Evolutionary conservation across 2,113 vertebrate genomes (phyloP).

Genomic region (Mirza zaza): DNA sequence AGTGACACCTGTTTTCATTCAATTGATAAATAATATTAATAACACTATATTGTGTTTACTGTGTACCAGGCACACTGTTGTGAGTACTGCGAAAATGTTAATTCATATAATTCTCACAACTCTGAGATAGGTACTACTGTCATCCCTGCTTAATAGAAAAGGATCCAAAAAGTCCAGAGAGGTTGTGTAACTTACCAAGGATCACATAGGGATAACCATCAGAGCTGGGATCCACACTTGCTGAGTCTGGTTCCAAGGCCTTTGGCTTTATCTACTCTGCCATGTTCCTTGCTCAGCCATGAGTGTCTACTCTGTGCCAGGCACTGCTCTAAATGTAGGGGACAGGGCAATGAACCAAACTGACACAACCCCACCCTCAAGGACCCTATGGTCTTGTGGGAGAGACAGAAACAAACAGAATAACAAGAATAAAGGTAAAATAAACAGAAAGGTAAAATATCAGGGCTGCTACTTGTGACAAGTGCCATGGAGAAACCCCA

Average conservation of each 20-base stretch:
- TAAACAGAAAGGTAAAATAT: background rate
- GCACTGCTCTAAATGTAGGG: background rate
- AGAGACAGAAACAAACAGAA: background rate
- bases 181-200: background rate
- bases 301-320: background rate
- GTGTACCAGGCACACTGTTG: background rate
- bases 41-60: background rate
- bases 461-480: background rate
- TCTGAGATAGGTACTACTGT: background rate
- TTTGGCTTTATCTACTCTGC: background rate
- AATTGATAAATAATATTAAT: background rate
- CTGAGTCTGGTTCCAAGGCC: background rate
- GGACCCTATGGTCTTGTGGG: background rate
- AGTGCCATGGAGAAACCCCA: background rate
- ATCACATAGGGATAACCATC: background rate
- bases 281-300: accelerated
- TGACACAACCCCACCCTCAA: background rate
- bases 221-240: background rate
- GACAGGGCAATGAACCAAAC: background rate
- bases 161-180: background rate
- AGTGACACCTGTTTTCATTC: background rate
- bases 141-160: background rate
- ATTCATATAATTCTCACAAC: background rate
- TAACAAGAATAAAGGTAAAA: background rate
- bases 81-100: background rate